Base-by-base conservation (phyloP, 2,797 vertebrate genomes). In the Austrolebias charrua region DNA sequence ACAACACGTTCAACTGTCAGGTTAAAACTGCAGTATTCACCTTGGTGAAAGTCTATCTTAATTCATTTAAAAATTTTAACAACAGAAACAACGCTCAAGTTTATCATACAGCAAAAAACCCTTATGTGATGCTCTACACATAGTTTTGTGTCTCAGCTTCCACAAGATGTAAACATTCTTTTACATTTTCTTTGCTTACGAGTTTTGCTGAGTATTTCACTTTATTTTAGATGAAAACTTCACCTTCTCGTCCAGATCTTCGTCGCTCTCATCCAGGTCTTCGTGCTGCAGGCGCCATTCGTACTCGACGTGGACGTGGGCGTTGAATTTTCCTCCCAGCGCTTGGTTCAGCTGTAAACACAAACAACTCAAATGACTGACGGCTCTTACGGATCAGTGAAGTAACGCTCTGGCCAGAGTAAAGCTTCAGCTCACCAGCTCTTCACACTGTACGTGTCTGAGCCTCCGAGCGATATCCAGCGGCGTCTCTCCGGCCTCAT, bases 241-340 rank as follows among this genome's bases (percentile, higher is more conserved):
- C 46, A 96, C 86, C 86, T 98, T 99, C 83, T 98, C 98, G 42
- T 99, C 98, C 78, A 97, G 84, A 66, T 99, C 98, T 50, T 99
- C 98, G 2, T 99, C 98, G 4, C 96, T 99, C 82, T 99, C 98
- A 1, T 99, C 98, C 79, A 99, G 82, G 86, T 99, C 97, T 85
- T 97, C 96, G 0, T 96, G 95, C 62, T 97, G 95, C 77, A 99
- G 88, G 18, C 97, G 91, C 97, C 98, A 99, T 62, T 99, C 98
- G n/a, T 98, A 99, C 79, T 99, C 98, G 0, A 99, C 97, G 0
- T 99, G 98, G 38, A 98, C 96, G 7, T 99, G 97, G 49, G 94
- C 94, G 64, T 98, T 98, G 80, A 99, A 97, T 78, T 96, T 96
- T 69, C 98, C 98, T 0, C 95, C 94, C 55, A 98, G 88, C 3